Percentiles rank a stretch among this genome's conserved stretches.
Conservation (phyloP, 2,888 invertebrate genomes). For the Halictus ligatus region DNA sequence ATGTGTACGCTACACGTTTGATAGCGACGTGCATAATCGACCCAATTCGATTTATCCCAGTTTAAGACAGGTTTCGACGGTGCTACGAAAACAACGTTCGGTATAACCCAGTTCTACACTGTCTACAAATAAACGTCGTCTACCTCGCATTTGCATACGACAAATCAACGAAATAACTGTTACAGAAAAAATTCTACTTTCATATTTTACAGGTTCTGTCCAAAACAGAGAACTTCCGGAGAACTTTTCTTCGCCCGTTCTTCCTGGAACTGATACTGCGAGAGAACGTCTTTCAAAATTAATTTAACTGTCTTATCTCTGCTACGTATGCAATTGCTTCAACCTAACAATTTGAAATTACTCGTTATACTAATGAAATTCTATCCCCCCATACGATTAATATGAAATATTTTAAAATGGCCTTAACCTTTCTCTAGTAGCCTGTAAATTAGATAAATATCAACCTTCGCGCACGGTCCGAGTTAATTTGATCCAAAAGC, state of each 20-base stretch:
- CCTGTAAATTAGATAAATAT: neutral
- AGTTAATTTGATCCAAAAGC: conserved; percentile 5
- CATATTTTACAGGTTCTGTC: too few species aligned
- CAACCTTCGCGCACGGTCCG: neutral
- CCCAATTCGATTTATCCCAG: conserved; percentile 42
- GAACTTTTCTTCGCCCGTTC: too few species aligned
- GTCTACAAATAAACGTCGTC: conserved; percentile 1
- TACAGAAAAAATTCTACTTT: too few species aligned
- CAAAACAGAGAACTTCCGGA: too few species aligned
- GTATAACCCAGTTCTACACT: neutral
- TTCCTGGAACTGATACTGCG: too few species aligned
- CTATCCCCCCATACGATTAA: neutral
- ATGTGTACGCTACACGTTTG: conserved; percentile 13
- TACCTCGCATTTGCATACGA: neutral
- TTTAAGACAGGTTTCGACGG: conserved; percentile 24
- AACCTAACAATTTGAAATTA: neutral
- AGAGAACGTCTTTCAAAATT: too few species aligned
- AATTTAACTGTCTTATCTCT: too few species aligned
- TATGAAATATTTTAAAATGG: neutral
- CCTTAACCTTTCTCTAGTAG: neutral
- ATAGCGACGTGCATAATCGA: conserved; percentile 43
- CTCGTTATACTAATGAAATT: neutral
- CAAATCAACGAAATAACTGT: too few species aligned
- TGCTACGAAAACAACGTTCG: neutral
- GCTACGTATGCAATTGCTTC: too few species aligned